Conservation (phyloP, 2,888 invertebrate genomes). For the Drosophila phalerata region DNA sequence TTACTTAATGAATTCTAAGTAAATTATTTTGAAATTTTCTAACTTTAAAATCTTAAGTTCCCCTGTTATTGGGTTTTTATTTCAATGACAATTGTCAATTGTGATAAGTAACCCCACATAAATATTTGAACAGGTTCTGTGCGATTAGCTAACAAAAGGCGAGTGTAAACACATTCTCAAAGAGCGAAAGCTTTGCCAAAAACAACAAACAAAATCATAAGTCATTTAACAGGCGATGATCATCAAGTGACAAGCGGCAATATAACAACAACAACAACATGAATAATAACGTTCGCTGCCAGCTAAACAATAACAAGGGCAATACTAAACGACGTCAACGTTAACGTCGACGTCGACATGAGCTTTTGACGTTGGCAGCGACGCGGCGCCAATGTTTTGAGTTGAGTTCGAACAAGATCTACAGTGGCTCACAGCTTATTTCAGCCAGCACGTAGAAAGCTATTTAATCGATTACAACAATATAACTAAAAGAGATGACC, state of each 20-base stretch:
- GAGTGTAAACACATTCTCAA: slow-evolving; percentile 21
- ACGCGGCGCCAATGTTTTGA: slow-evolving; percentile 9
- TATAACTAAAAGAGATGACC: no score
- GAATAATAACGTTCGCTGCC: not conserved
- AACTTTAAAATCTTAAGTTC: not conserved
- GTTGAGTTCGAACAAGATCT: slow-evolving; percentile 33
- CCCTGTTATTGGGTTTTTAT: not conserved
- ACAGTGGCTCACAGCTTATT: no score
- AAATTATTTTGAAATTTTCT: not conserved
- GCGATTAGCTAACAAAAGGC: slow-evolving; percentile 43
- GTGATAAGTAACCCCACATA: slow-evolving; percentile 34
- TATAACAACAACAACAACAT: slow-evolving; percentile 20
- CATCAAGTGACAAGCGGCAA: slow-evolving; percentile 34
- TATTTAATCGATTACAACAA: no score
- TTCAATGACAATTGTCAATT: slow-evolving; percentile 22
- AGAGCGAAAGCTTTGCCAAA: slow-evolving; percentile 8
- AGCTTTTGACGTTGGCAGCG: slow-evolving; percentile 23
- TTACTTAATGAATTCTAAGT: not conserved
- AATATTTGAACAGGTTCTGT: slow-evolving; percentile 20
- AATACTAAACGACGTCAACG: slow-evolving; percentile 12
- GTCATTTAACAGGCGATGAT: slow-evolving; percentile 50
- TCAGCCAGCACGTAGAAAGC: no score
- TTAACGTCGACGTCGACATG: slow-evolving; percentile 7
- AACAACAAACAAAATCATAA: slow-evolving; percentile 37
- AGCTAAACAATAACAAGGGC: slow-evolving; percentile 35